These are phyloP conservation scores for Dromas ardeola DNA, from an alignment of 2,113 vertebrate genomes.

Conservation along the genomic window DNA sequence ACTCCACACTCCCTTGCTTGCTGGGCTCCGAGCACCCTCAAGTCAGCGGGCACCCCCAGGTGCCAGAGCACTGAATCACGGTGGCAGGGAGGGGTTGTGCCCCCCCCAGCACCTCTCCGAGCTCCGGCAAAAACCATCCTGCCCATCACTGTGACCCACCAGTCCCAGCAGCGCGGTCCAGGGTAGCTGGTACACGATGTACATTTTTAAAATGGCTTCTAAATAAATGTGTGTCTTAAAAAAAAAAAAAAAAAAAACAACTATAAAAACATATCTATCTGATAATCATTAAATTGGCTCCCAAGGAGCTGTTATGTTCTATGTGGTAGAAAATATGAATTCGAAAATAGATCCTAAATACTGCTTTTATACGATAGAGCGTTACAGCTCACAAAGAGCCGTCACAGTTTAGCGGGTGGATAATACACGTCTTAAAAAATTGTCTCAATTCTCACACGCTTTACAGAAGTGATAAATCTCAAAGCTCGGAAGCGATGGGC, in stretches of 20 bases:
- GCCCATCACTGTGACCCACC: fast-evolving
- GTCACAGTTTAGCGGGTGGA: neutral
- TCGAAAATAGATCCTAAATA: conserved; percentile 43
- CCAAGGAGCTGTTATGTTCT: conserved; percentile 46
- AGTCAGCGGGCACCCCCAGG: fast-evolving
- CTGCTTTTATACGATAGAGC: neutral
- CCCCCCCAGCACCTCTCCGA: no score
- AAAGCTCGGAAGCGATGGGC: fast-evolving
- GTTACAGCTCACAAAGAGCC: conserved; percentile 36
- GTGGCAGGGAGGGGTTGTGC: neutral
- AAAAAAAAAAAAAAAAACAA: neutral
- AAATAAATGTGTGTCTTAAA: neutral
- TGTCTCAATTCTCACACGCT: neutral
- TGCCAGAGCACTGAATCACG: fast-evolving
- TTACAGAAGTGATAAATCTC: neutral
- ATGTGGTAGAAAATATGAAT: conserved; percentile 55
- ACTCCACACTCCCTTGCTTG: fast-evolving
- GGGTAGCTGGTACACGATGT: neutral
- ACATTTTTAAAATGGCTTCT: neutral
- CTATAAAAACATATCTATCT: neutral
- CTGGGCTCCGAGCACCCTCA: neutral
- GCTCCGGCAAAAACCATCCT: neutral
- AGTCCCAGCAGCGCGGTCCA: no score
- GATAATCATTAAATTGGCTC: neutral
- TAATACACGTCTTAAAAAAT: neutral